Base-by-base conservation (phyloP, 2,888 invertebrate genomes). In the Mesorhabditis spiculigera region DNA sequence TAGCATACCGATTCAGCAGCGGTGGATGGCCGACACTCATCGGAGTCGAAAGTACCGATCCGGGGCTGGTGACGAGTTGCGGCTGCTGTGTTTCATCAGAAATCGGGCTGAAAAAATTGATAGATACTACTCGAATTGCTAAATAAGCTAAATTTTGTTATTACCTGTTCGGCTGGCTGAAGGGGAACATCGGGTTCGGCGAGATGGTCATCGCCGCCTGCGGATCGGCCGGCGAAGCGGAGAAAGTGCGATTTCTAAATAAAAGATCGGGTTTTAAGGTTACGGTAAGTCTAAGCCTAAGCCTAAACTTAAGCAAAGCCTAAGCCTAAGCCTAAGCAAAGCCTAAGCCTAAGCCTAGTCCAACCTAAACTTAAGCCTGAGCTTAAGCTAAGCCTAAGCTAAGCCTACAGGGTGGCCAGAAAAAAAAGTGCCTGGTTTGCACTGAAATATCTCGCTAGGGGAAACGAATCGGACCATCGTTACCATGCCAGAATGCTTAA, bases 1-100 rank as follows among this genome's bases (percentile, higher is more conserved):
- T 28, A 28, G 58, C 8, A 13, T 50, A 50, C 58, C 58, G 71
- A 69, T 78, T 78, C 13, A 73, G 50, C 13, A 78, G 69, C 2
- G 73, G 58, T 50, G 10, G 10, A n/a, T 50, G 58, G 8, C 58
- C 41, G 41, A 63, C 63, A 3, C 63, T 68, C 45, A 75, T 65
- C 4, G 74, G 73, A 65, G 64, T 63, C 58, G 72, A 66, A 4
- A 72, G 10, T 6, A 75, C n/a, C 10, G 72, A 67, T 43, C 73
- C 67, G 5, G 78, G 77, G 6, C 73, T 73, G 10, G 76, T 73
- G 13, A 77, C 72, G n/a, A 80, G 67, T 13, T 78, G 76, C 4
- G 78, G 80, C 45, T 76, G 77, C 5, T 71, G 71, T 5, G 68
- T 73, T 68, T 80, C 80, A 66, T 78, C 80, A 43, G 75, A 73